These are phyloP conservation scores for Anabacerthia variegaticeps DNA, from an alignment of 2,797 vertebrate species.

Conservation along the genomic window DNA sequence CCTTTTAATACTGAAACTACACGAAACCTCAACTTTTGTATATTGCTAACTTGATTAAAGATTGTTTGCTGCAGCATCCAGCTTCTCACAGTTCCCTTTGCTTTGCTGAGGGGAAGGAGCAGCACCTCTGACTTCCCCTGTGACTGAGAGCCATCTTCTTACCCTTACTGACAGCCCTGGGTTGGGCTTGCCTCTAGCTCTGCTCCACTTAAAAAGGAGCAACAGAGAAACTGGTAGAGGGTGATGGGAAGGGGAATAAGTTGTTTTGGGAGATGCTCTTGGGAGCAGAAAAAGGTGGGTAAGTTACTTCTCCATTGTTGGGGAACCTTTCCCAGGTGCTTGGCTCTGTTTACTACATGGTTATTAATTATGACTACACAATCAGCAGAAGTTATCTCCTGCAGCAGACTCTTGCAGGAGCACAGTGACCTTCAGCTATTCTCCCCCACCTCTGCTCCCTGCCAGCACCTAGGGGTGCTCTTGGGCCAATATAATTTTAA, in stretches of 20 bases:
- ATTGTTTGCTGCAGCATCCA: not conserved
- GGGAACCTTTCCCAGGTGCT: not conserved
- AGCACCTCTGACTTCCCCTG: not conserved
- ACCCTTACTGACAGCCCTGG: too few relatives aligned
- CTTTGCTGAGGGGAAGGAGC: not conserved
- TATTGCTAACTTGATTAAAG: conserved; percentile 46
- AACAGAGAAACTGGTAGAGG: not conserved
- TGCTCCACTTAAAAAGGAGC: not conserved
- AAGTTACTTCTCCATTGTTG: not conserved
- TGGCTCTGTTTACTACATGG: rapidly evolving
- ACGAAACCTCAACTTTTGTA: conserved; percentile 29
- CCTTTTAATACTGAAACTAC: conserved; percentile 30
- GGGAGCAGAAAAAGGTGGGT: not conserved
- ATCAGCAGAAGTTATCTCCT: not conserved
- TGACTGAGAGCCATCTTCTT: not conserved
- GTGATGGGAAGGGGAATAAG: too few relatives aligned
- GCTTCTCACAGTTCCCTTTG: not conserved
- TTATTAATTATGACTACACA: not conserved
- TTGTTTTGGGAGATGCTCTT: not conserved
- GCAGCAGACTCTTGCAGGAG: not conserved
- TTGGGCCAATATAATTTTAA: not conserved
- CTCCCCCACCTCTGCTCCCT: rapidly evolving
- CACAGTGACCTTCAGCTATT: too few relatives aligned
- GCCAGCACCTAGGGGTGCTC: rapidly evolving
- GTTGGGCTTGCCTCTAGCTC: not conserved